Evolutionary conservation across 2,113 vertebrate genomes (phyloP).

Genomic region (Tilapia sparmanii): DNA sequence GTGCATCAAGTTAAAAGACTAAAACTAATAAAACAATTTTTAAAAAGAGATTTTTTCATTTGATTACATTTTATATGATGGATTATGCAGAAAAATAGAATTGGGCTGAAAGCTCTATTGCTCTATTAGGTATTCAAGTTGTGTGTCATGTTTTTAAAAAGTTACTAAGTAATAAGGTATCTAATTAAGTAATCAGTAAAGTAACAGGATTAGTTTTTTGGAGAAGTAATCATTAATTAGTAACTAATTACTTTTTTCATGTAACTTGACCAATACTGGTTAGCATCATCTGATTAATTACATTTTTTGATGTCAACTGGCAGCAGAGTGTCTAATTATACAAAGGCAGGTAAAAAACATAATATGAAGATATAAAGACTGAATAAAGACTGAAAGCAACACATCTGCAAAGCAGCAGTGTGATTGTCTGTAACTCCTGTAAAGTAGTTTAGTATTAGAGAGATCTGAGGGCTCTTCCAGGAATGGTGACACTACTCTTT

Average conservation of each 20-base stretch:
- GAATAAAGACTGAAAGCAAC: background rate
- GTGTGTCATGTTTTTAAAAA: background rate
- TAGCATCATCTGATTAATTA: background rate
- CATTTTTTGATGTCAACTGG: background rate
- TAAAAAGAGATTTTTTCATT: background rate
- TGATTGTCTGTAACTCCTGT: background rate
- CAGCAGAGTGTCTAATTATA: background rate
- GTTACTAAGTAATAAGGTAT: background rate
- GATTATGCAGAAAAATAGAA: background rate
- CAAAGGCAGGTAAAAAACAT: background rate
- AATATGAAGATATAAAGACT: background rate
- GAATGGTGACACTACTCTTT: background rate
- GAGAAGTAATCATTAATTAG: background rate
- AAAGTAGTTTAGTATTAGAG: background rate
- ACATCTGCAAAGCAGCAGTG: background rate
- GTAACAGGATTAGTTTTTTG: accelerated
- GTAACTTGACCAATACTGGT: background rate
- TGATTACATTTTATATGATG: background rate
- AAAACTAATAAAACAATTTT: accelerated
- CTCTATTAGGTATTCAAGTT: background rate
- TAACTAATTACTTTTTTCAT: background rate
- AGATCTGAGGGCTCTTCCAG: background rate
- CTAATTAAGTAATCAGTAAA: background rate
- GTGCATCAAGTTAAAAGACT: background rate
- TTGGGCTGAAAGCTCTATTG: background rate